These are phyloP conservation scores for Camelus dromedarius DNA, from an alignment of 2,113 vertebrate genomes.

Conservation along the genomic window DNA sequence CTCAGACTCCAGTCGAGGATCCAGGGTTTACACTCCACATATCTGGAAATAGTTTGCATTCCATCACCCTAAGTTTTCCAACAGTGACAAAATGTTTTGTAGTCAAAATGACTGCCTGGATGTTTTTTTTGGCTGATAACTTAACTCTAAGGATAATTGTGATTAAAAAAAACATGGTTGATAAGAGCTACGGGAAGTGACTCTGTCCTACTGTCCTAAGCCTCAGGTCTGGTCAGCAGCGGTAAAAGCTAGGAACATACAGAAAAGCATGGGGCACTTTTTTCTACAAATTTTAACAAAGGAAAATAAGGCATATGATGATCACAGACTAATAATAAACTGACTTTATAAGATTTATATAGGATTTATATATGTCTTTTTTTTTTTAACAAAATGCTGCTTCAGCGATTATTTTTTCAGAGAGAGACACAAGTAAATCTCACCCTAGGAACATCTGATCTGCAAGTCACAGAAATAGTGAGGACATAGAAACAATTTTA, in stretches of 20 bases:
- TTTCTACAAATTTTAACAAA: not conserved
- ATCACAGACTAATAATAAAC: conserved; percentile 51
- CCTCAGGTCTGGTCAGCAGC: not conserved
- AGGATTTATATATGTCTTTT: not conserved
- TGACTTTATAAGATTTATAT: not conserved
- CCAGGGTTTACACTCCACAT: not conserved
- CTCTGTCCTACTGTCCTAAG: not conserved
- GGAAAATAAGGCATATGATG: not conserved
- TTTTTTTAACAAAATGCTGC: not conserved
- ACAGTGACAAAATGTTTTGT: not conserved
- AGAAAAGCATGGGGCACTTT: not conserved
- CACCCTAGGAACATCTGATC: not conserved
- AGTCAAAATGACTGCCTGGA: not conserved
- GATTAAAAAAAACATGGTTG: not conserved
- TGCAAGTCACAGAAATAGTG: not conserved
- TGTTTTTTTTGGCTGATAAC: not conserved
- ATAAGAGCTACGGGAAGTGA: not conserved
- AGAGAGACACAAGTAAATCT: not conserved
- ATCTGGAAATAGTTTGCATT: not conserved
- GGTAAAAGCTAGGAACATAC: not conserved
- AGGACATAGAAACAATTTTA: not conserved
- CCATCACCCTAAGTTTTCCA: not conserved
- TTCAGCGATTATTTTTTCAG: conserved; percentile 32
- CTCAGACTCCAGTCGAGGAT: not conserved
- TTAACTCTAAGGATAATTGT: not conserved